Evolutionary conservation across 2,797 vertebrate genomes (phyloP), one percentile per base, ranked within the genome.

Genomic region (Rhyacichthys aspro): DNA sequence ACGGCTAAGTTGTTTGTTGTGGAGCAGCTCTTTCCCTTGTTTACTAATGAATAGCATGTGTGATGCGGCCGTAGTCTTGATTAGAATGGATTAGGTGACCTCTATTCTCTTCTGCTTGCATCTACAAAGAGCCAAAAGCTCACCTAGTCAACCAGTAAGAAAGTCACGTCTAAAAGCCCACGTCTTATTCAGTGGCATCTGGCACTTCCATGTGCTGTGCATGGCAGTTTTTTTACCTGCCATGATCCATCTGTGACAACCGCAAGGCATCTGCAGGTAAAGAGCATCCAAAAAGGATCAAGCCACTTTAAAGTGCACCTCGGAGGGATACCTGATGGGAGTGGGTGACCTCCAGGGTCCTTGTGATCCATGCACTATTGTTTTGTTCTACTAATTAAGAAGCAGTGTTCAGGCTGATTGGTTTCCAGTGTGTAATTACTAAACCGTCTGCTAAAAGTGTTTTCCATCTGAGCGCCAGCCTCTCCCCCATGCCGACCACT

Each of bases 301-400:
- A 56, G 55, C 73, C 64, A 64, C 62, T 75, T 79, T 73, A 64
- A 77, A 79, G 84, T 62, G 67, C 66, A 64, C 72, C 73, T 66
- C 52, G 9, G 45, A 65, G 68, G 78, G 85, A 77, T 66, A 86
- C 86, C 84, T 87, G 77, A 67, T 49, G 78, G 77, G 54, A 78
- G 55, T 1, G 39, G 63, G 68, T 82, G 87, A 91, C 86, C 85
- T 87, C 86, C 54, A 62, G 82, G 88, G 78, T 69, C 75, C 70
- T 87, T 67, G 54, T 83, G 90, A 86, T 85, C 83, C 73, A 83
- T 84, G 82, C 78, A 77, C 89, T 87, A 85, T 92, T 91, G 88
- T 91, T 92, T 88, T 85, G 87, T 88, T 87, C 86, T 81, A 85
- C 89, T 92, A 93, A 94, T 94, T 93, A 92, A 92, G 87, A 88